Conservation (phyloP, 2,797 vertebrate species). For the Tokudaia muenninki region DNA sequence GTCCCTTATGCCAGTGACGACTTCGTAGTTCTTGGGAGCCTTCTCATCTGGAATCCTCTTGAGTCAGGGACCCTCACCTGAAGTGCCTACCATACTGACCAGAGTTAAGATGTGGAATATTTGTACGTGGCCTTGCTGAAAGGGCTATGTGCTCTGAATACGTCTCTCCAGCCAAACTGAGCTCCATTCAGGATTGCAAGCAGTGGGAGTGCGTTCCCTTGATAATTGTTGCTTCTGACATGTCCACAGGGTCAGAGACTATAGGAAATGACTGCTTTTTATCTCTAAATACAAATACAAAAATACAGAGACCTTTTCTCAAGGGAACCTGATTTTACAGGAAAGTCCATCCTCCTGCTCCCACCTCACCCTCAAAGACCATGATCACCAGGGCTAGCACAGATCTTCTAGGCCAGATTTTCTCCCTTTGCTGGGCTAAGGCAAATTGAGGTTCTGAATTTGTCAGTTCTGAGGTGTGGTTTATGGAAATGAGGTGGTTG, state of each 20-base stretch:
- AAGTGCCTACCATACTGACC: background rate
- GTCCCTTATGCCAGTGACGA: background rate
- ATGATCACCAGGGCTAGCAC: background rate
- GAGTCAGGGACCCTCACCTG: background rate
- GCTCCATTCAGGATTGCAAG: background rate
- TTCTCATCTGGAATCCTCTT: background rate
- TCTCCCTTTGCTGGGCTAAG: background rate
- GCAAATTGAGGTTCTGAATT: background rate
- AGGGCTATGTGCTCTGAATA: background rate
- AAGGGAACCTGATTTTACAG: background rate
- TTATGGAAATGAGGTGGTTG: background rate
- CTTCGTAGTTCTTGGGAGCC: background rate
- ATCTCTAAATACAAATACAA: background rate
- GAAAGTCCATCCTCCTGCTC: background rate
- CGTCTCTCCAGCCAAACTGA: background rate
- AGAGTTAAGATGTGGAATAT: background rate
- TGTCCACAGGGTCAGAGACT: background rate
- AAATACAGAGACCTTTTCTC: background rate
- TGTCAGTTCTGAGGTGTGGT: background rate
- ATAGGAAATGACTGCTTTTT: background rate
- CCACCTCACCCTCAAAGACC: too few relatives aligned
- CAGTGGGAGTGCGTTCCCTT: fast-evolving
- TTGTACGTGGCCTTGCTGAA: background rate
- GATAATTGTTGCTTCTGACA: background rate
- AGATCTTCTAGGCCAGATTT: background rate